phyloP scores from a whole-genome alignment of 2,888 invertebrate genomes.

The Luperina testacea region DNA sequence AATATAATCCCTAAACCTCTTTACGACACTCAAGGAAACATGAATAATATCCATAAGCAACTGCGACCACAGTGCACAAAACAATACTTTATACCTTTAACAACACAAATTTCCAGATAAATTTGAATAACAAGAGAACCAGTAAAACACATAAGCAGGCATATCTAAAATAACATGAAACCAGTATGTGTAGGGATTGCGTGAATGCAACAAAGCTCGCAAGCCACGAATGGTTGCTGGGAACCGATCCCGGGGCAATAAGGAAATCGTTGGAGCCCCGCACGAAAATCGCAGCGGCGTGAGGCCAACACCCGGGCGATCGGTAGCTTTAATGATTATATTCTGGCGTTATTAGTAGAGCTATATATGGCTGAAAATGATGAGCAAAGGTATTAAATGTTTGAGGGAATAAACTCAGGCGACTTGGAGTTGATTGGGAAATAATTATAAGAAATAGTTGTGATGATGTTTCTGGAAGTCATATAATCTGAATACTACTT shows the following conservation, averaged over 20 bases:
- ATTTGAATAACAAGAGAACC: constrained; percentile 58
- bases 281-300: constrained; percentile 86
- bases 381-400: constrained; percentile 1
- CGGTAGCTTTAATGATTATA: constrained; percentile 80
- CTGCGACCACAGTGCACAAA: constrained; percentile 27
- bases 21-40: constrained; percentile 29
- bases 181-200: constrained; percentile 58
- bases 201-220: constrained; percentile 79
- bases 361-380: constrained; percentile 31
- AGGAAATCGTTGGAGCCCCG: constrained; percentile 84
- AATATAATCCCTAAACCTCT: constrained; percentile 26
- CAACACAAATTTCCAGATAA: constrained; percentile 39
- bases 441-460: background rate
- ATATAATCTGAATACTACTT: background rate
- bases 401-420: background rate
- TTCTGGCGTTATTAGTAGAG: constrained; percentile 72
- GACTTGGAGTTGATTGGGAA: background rate
- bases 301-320: constrained; percentile 71
- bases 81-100: constrained; percentile 38
- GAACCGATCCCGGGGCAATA: constrained; percentile 84
- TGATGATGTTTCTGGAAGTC: background rate
- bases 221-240: constrained; percentile 76
- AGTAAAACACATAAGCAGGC: constrained; percentile 51
- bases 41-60: constrained; percentile 35
- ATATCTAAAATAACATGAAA: constrained; percentile 49